Base-by-base conservation (phyloP, 2,797 vertebrate genomes). In the Mus minutoides region DNA sequence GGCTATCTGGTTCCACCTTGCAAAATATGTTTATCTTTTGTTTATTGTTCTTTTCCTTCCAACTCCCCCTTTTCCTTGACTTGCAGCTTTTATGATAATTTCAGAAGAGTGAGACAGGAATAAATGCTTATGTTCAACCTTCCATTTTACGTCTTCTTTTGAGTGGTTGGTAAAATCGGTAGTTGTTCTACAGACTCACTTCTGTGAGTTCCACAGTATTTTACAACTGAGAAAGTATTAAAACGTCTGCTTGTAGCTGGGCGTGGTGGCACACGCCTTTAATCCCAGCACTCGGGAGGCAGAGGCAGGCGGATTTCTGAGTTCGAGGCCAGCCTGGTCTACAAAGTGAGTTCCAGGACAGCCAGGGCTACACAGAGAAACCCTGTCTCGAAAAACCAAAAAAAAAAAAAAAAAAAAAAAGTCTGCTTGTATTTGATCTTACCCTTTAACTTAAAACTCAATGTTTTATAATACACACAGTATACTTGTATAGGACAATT, bases 341-440 rank as follows among this genome's bases (percentile, higher is more conserved):
- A n/a, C n/a, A n/a, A n/a, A n/a, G n/a, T n/a, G n/a, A n/a, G n/a
- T n/a, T n/a, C n/a, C n/a, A n/a, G n/a, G n/a, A n/a, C n/a, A n/a
- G n/a, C n/a, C n/a, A n/a, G n/a, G n/a, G n/a, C n/a, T n/a, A n/a
- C n/a, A n/a, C n/a, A n/a, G n/a, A n/a, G n/a, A n/a, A n/a, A n/a
- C n/a, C n/a, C n/a, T n/a, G n/a, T n/a, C n/a, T n/a, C n/a, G n/a
- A n/a, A n/a, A n/a, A n/a, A n/a, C n/a, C n/a, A n/a, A n/a, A n/a
- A n/a, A n/a, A n/a, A n/a, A n/a, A n/a, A n/a, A n/a, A n/a, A n/a
- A n/a, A n/a, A n/a, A n/a, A n/a, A 86, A 76, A 88, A 71, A 19
- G 79, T 84, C 73, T 87, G 82, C 40, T 90, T 93, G 54, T 58
- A 14, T 78, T 82, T 90, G 76, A 77, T 77, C 43, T 87, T 79